Evolutionary conservation across 2,797 vertebrate genomes (phyloP).

Genomic region (Avahi laniger): DNA sequence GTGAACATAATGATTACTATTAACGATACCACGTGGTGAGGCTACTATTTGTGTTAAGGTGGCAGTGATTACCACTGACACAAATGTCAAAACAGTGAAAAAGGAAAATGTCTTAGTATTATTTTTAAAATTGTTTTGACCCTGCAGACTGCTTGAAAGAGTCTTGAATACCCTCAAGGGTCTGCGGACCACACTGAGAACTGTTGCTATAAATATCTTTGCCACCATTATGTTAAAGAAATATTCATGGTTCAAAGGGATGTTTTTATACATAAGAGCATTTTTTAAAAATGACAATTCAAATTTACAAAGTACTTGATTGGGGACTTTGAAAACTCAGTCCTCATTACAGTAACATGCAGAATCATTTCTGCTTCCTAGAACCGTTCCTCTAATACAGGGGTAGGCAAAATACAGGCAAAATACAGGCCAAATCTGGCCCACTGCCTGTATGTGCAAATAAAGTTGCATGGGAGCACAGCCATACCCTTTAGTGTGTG

Average conservation of each 20-base stretch:
- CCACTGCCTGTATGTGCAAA: neutral
- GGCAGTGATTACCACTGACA: neutral
- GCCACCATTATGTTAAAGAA: neutral
- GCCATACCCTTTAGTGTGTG: fast-evolving
- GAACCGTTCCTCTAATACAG: neutral
- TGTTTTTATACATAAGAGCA: neutral
- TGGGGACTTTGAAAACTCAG: neutral
- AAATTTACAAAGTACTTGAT: neutral
- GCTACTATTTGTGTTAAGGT: neutral
- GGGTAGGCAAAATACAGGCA: neutral
- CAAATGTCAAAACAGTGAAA: neutral
- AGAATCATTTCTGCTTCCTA: neutral
- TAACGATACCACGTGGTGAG: too few relatives aligned
- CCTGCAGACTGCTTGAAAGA: neutral
- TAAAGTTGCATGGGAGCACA: neutral
- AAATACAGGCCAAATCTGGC: neutral
- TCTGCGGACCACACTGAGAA: too few relatives aligned
- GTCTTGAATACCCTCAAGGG: fast-evolving
- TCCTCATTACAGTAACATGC: neutral
- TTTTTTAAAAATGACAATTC: neutral
- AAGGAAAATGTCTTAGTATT: neutral
- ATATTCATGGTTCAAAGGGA: neutral
- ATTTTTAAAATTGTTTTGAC: neutral
- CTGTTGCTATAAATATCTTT: neutral
- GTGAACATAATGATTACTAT: neutral